Evolutionary conservation across 2,797 vertebrate genomes (phyloP), one percentile per base, ranked within the genome.

Genomic region (Peromyscus attwateri): DNA sequence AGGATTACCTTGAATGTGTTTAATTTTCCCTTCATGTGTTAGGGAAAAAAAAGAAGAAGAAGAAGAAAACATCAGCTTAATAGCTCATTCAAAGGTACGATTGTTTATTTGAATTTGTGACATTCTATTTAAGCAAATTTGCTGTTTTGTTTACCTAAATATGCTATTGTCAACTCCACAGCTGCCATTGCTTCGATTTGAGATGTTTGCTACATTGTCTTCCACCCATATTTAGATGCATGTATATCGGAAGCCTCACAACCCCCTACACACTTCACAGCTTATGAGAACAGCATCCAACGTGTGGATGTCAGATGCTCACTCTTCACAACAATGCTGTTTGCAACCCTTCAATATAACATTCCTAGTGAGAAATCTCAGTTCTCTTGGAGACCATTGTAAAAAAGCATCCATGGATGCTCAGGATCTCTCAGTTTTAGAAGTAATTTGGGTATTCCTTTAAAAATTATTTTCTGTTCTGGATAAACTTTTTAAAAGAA

Each of bases 31-130:
- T 95, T 88, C 71, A 70, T 85, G 29, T 82, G 81, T 88, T 55
- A 91, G 60, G 87, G 84, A 43, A 94, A 13, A 34, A 21, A 73
- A n/a, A 55, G 12, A 66, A 66, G 12, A 34, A 14, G 31, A 70
- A 64, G 17, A 46, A 3, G 5, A 49, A 68, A 85, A 85, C 31
- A 49, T 16, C 52, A 52, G 29, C 34, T 75, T 94, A 85, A 87
- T 80, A 91, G 87, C 3, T 57, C 37, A 83, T 82, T 95, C 87
- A 97, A 91, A 87, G 84, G 37, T 70, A 84, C 68, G 46, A 14
- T 49, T 95, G 87, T 96, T 97, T 97, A 97, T 96, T 94, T 96
- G 70, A 93, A 91, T 97, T 89, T 87, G 64, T 97, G 94, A 91
- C 82, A 85, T 92, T 95, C 71, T 91, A 70, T 92, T 96, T 87